These are phyloP conservation scores for Rana temporaria DNA, from an alignment of 2,113 vertebrate genomes.

Conservation along the genomic window DNA sequence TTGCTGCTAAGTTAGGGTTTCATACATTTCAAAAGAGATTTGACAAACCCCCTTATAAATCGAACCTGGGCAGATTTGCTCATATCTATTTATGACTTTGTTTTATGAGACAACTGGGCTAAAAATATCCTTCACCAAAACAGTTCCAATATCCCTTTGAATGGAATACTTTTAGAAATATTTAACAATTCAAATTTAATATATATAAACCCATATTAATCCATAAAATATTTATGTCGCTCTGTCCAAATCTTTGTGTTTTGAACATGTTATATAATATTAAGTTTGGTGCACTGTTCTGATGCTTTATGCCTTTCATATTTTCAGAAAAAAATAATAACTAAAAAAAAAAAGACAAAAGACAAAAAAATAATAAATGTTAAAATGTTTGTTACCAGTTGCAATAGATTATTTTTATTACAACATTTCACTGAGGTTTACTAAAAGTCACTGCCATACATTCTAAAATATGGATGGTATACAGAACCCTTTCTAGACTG, in stretches of 20 bases:
- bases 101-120: no score
- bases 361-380: neutral
- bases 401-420: neutral
- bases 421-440: neutral
- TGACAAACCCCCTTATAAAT: no score
- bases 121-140: no score
- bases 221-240: neutral
- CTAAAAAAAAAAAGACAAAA: neutral
- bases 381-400: neutral
- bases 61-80: no score
- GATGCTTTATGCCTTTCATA: neutral
- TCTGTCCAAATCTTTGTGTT: neutral
- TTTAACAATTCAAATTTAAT: neutral
- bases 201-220: neutral
- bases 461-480: neutral
- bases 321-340: neutral
- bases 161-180: neutral
- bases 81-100: no score
- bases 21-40: no score
- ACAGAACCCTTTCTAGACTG: conserved; percentile 10
- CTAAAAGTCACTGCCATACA: neutral
- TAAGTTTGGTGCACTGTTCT: conserved; percentile 1
- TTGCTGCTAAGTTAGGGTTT: no score
- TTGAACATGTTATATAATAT: neutral
- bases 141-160: no score